phyloP scores from a whole-genome alignment of 2,113 vertebrate genomes.

The Peromyscus polionotus region DNA sequence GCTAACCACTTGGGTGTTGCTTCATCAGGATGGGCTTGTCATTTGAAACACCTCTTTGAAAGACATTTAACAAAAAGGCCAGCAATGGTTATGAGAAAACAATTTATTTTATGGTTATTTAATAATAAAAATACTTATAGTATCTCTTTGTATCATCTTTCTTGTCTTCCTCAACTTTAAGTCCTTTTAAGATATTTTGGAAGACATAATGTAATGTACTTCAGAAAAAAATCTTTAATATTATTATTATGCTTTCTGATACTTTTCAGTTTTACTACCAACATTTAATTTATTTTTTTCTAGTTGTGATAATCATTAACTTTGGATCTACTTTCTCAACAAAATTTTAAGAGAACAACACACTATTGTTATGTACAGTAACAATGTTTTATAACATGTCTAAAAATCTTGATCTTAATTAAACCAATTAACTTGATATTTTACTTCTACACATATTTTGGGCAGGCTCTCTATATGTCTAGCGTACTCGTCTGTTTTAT shows the following conservation, averaged over 20 bases:
- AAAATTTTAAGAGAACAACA: background rate
- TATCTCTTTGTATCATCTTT: background rate
- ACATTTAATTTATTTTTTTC: background rate
- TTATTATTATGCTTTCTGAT: background rate
- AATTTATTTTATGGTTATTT: conserved; percentile 51
- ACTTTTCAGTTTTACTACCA: background rate
- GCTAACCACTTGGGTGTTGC: background rate
- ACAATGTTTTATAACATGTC: background rate
- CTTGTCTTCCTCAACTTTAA: conserved; percentile 6
- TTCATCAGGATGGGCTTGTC: conserved; percentile 51
- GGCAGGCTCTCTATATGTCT: background rate
- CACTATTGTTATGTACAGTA: background rate
- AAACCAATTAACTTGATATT: background rate
- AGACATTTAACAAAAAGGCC: conserved; percentile 39
- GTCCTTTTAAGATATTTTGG: background rate
- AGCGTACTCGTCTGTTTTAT: background rate
- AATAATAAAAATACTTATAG: background rate
- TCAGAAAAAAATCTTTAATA: background rate
- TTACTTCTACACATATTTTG: background rate
- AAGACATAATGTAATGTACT: background rate
- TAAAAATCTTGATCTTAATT: background rate
- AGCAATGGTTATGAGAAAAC: conserved; percentile 40
- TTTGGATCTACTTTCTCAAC: background rate
- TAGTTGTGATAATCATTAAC: background rate
- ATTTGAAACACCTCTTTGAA: conserved; percentile 15